These are phyloP conservation scores for Frieseomelitta varia DNA, from an alignment of 1,140 invertebrate genomes.

Conservation along the genomic window DNA sequence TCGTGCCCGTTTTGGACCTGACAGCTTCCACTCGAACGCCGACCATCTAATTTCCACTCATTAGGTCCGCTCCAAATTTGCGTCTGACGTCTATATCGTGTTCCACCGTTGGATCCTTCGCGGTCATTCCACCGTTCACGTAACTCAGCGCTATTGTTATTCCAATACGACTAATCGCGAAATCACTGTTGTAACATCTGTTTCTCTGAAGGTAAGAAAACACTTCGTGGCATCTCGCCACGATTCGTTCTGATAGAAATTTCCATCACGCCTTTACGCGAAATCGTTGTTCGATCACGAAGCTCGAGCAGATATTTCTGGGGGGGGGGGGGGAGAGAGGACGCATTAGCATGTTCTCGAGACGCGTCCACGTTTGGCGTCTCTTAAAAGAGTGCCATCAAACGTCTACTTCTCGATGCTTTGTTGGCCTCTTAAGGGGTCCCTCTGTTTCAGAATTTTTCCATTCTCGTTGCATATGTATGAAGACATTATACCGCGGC, in stretches of 20 bases:
- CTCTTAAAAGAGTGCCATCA: not conserved
- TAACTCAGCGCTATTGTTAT: not conserved
- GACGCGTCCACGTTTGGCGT: not conserved
- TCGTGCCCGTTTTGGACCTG: not conserved
- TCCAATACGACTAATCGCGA: not conserved
- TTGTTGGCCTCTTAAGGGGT: conserved; percentile 22
- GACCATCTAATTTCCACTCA: conserved; percentile 7
- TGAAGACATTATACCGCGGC: conserved; percentile 38
- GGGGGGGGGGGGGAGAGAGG: too few relatives aligned
- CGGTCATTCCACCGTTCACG: not conserved
- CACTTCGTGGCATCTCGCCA: too few relatives aligned
- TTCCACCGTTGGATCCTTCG: not conserved
- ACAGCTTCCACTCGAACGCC: conserved; percentile 11
- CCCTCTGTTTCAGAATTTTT: conserved; percentile 41
- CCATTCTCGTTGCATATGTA: conserved; percentile 41
- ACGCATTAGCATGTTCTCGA: not conserved
- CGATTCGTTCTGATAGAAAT: not conserved
- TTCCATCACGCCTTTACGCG: not conserved
- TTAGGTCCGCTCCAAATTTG: not conserved
- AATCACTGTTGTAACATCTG: too few relatives aligned
- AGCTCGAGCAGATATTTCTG: not conserved
- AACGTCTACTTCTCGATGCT: conserved; percentile 36
- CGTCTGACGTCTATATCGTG: not conserved
- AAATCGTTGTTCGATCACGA: not conserved
- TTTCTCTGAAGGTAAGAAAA: too few relatives aligned